A percentile compares a stretch with the other conserved stretches of the same genome.
Evolutionary conservation across 2,797 vertebrate genomes (phyloP).

Genomic region (Nasua narica): DNA sequence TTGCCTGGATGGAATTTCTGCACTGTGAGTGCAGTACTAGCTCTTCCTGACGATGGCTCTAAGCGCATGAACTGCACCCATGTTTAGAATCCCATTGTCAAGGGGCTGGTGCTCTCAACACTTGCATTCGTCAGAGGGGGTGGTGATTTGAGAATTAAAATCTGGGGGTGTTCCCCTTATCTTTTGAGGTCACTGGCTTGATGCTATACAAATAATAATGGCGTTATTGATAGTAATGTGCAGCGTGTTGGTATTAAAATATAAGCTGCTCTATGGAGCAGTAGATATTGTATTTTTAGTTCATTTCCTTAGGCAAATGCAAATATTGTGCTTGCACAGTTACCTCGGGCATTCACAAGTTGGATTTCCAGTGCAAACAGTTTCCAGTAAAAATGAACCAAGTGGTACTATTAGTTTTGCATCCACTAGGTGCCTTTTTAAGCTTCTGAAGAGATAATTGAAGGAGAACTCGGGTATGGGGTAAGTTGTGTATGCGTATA

Average conservation of each 20-base stretch:
- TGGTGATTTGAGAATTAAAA: not conserved
- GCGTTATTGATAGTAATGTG: not conserved
- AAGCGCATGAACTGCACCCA: not conserved
- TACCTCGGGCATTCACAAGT: slow-evolving; percentile 6
- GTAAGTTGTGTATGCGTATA: slow-evolving; percentile 69
- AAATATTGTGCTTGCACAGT: slow-evolving; percentile 14
- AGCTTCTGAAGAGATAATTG: slow-evolving; percentile 66
- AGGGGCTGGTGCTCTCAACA: not conserved
- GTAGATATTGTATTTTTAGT: slow-evolving; percentile 16
- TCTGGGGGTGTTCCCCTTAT: not conserved
- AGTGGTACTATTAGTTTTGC: not conserved
- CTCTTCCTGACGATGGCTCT: not conserved
- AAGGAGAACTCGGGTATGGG: slow-evolving; percentile 67
- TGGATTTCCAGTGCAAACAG: slow-evolving; percentile 7
- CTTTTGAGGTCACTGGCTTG: not conserved
- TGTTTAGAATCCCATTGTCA: not conserved
- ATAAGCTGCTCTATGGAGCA: not conserved
- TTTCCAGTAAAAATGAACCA: slow-evolving; percentile 20
- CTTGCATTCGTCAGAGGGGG: not conserved
- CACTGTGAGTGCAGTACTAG: not conserved
- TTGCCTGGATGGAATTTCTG: not conserved
- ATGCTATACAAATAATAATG: not conserved
- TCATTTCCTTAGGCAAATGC: slow-evolving; percentile 67
- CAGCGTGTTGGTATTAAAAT: not conserved
- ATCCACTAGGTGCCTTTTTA: slow-evolving; percentile 17